Base-by-base conservation (phyloP, 2,888 invertebrate species). In the Papilio gigon region DNA sequence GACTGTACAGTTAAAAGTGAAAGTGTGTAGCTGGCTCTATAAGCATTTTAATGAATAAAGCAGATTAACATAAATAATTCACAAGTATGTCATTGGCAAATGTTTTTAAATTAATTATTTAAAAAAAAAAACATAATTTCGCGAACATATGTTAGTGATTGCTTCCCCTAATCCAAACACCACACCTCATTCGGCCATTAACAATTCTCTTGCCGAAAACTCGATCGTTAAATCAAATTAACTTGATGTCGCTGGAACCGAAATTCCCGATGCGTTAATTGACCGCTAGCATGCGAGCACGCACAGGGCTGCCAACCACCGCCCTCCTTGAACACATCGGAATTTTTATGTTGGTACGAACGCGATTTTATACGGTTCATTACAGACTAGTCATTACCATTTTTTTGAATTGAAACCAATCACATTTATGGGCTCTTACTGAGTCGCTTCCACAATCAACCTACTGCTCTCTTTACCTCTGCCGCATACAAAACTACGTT, bases 141-240 rank as follows among this genome's bases (percentile, higher is more conserved):
- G 22, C 25, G 27, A 53, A 53, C 27, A 53, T 50, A n/a, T n/a
- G n/a, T n/a, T n/a, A n/a, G 30, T 53, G 50, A 50, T 50, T 50
- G 14, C 50, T 50, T 53, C 27, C 27, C 27, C n/a, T 53, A 30
- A 53, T 27, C n/a, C 53, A 53, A 53, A 53, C 3, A 30, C 53
- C 65, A 42, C 65, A 67, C 66, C 60, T 67, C 61, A 62, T 67
- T 62, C 42, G 35, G n/a, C 50, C 67, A 63, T 71, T 65, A 67
- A 72, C 65, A 70, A 72, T 70, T 66, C 66, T 68, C 67, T 66
- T 70, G 64, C 69, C 70, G 60, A 67, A 70, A 72, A 71, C 67
- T 70, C 70, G 68, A 77, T 74, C 73, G 71, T 75, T 72, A 74
- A 77, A 78, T 78, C 78, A 75, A 77, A 75, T 75, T 73, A 70